Percentiles rank a stretch among this genome's conserved stretches.
These are phyloP conservation scores for Heteronetta atricapilla DNA, from an alignment of 2,113 vertebrate species.

Conservation along the genomic window DNA sequence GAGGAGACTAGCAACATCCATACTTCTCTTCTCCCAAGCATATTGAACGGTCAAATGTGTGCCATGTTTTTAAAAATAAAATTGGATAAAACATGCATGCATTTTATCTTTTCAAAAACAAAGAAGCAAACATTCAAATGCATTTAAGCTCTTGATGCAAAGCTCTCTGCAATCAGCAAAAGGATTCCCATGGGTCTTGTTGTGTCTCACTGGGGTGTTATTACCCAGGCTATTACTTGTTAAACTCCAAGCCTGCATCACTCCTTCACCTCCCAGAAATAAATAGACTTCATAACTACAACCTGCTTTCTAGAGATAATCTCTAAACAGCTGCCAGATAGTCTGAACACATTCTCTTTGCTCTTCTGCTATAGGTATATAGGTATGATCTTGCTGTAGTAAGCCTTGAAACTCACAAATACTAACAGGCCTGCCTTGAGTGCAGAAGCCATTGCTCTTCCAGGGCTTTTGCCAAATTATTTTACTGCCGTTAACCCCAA, in stretches of 20 bases:
- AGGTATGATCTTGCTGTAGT: background rate
- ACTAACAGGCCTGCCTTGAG: background rate
- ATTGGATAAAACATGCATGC: background rate
- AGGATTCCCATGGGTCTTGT: background rate
- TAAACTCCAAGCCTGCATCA: background rate
- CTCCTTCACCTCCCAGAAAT: background rate
- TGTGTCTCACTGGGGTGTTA: fast-evolving
- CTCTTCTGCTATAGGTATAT: background rate
- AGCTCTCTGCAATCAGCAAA: background rate
- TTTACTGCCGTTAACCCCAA: background rate
- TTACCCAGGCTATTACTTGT: background rate
- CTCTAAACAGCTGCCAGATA: background rate
- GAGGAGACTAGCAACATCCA: background rate
- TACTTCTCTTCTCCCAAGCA: background rate
- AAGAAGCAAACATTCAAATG: background rate
- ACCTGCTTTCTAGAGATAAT: background rate
- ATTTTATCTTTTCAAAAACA: background rate
- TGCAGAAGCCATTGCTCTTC: background rate
- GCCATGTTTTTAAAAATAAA: background rate
- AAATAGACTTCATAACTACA: background rate
- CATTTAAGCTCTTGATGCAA: background rate
- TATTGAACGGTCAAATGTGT: fast-evolving
- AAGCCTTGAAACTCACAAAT: background rate
- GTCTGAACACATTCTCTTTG: background rate
- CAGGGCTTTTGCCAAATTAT: background rate